Evolutionary conservation across 2,113 vertebrate genomes (phyloP), one percentile per base, ranked within the genome.

Genomic region (Perccottus glenii): DNA sequence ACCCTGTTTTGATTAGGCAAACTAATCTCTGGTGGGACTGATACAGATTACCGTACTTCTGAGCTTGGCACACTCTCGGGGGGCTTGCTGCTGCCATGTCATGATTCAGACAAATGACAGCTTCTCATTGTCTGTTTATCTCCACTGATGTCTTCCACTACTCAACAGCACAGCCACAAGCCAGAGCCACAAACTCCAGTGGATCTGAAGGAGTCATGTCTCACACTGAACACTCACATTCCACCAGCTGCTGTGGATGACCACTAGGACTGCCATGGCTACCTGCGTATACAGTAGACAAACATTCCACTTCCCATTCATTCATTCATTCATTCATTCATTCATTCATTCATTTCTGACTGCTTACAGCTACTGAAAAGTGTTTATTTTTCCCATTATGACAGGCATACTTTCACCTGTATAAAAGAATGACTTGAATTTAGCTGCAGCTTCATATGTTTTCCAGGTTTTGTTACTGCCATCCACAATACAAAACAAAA

Each of bases 191-290:
- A 65, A 85, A 64, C 60, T 73, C 67, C 64, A 60, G 58, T 44
- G 57, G 67, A 67, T 76, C 78, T 67, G 79, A 67, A 77, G 80
- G 4, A 67, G 81, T 85, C 73, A 81, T 42, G 86, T 84, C 88
- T 93, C 82, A 85, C 90, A 92, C 83, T 19, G 80, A 65, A 48
- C 62, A 77, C 78, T 80, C 56, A 91, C 86, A 91, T 93, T 92
- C 90, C 92, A 82, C 85, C 65, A 15, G 75, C 70, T 65, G 27
- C 81, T 89, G 90, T 77, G 73, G 89, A 91, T 16, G 65, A 75
- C 82, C 36, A 64, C 16, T 38, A 80, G 12, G 52, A 64, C 69
- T 70, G 74, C 78, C 71, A 74, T 11, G 60, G 64, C 75, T 87
- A 87, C 87, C 89, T 86, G 82, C 81, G 73, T 11, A 71, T 60